Base-by-base conservation (phyloP, 2,113 vertebrate species). In the Spilogale gracilis region DNA sequence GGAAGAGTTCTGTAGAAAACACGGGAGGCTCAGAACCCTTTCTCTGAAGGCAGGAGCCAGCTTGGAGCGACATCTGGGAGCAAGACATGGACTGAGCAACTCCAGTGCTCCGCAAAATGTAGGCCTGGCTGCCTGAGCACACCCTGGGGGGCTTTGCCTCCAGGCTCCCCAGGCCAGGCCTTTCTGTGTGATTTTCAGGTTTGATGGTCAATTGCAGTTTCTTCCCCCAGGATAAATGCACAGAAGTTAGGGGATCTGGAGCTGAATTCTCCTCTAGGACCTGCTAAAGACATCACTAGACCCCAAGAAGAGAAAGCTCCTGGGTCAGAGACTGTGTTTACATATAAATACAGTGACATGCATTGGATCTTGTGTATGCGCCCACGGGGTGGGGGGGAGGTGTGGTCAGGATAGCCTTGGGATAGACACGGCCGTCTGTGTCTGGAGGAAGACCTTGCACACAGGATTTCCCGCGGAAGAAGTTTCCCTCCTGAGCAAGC, bases 1-100 rank as follows among this genome's bases (percentile, higher is more conserved):
- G 48, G 97, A 5, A 67, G 85, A 45, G 92, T 80, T 91, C 87
- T 89, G 81, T 96, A 50, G 54, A 95, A 94, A 93, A 88, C 81
- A 80, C 61, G 12, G 25, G 78, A 78, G 95, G 48, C 71, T 90
- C 65, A 45, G 96, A 90, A 78, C 16, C 1, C n/a, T 97, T 96
- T 92, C 91, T 94, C 83, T 43, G 58, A 9, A 71, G 71, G 71
- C 71, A 58, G 67, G 82, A 91, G 90, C 38, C 69, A 21, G 14
- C 78, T 83, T 6, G 4, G 2, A 91, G 80, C 1, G 65, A 52
- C 27, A 6, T 60, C 45, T 71, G 60, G 79, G 82, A 81, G 88
- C n/a, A 52, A 61, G 73, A 74, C 6, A 5, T 2, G 9, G 45
- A 11, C 60, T n/a, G 83, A 81, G 25, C 69, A n/a, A 56, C 6